Conservation (phyloP, 2,113 vertebrate species). For the Alces alces region DNA sequence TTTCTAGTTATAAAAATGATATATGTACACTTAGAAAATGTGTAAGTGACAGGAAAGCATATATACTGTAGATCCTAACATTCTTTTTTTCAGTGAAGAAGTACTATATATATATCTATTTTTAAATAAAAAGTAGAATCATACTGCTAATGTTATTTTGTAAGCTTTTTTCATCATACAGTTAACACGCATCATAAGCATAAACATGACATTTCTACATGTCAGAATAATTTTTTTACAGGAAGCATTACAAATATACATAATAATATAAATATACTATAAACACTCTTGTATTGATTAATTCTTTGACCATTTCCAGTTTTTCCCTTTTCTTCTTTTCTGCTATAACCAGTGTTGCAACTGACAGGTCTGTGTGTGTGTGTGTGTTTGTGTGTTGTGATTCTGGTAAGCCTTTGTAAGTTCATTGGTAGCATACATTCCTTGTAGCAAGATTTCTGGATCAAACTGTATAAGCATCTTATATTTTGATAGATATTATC, state of each 20-base stretch:
- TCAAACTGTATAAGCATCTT: not conserved
- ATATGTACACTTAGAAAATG: not conserved
- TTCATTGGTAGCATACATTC: not conserved
- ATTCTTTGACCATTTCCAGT: not conserved
- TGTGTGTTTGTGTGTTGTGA: not conserved
- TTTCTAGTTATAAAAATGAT: constrained; percentile 10
- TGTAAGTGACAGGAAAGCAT: not conserved
- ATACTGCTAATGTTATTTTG: not conserved
- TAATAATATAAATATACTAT: not conserved
- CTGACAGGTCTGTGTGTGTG: not conserved
- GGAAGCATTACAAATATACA: not conserved
- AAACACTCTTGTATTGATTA: not conserved
- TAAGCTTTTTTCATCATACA: constrained; percentile 18
- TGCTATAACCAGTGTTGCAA: not conserved
- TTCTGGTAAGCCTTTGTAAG: not conserved
- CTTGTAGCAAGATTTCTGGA: not conserved
- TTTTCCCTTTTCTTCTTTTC: not conserved
- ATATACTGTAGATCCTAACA: not conserved
- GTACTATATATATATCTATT: not conserved
- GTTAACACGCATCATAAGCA: not conserved
- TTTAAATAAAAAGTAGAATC: constrained; percentile 1
- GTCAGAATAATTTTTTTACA: constrained; percentile 16
- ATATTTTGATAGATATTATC: not conserved
- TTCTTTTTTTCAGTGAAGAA: not conserved
- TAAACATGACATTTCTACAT: not conserved